These are phyloP conservation scores for Furcifer pardalis DNA, from an alignment of 2,797 vertebrate genomes.

Conservation along the genomic window DNA sequence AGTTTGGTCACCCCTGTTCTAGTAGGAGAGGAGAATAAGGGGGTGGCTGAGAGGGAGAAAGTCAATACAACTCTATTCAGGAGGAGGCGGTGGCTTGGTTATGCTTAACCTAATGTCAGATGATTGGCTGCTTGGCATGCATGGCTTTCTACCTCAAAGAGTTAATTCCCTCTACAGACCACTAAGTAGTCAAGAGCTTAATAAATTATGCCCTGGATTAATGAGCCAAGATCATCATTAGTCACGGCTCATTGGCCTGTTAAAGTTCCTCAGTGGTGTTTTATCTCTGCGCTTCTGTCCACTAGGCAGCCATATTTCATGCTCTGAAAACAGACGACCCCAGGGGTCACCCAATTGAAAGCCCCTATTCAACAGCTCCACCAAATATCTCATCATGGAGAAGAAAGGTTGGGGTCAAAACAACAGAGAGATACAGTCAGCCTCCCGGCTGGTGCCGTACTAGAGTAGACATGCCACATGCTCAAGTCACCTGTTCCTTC, in stretches of 20 bases:
- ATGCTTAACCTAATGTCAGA: background rate
- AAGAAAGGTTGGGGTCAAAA: slow-evolving; percentile 80
- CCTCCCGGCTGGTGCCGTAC: slow-evolving; percentile 49
- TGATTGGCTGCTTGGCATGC: background rate
- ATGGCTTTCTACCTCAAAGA: slow-evolving; percentile 59
- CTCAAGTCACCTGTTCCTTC: slow-evolving; percentile 64
- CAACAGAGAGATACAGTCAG: slow-evolving; percentile 81
- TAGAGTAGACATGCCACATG: slow-evolving; percentile 32
- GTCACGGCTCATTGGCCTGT: slow-evolving; percentile 86
- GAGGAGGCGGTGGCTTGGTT: background rate
- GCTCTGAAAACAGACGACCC: slow-evolving; percentile 85
- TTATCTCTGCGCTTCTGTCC: slow-evolving; percentile 76
- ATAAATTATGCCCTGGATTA: slow-evolving; percentile 75
- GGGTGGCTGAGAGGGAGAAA: background rate
- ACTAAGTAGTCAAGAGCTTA: slow-evolving; percentile 71
- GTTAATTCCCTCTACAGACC: slow-evolving; percentile 68
- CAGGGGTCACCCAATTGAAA: slow-evolving; percentile 88
- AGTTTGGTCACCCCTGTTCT: too few relatives aligned
- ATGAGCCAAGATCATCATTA: slow-evolving; percentile 89
- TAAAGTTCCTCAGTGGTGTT: slow-evolving; percentile 80
- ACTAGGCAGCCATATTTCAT: slow-evolving; percentile 85
- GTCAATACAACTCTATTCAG: too few relatives aligned
- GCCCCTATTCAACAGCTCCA: slow-evolving; percentile 86
- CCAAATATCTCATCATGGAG: slow-evolving; percentile 68
- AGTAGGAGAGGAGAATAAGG: background rate